These are phyloP conservation scores for Tolmerus cingulatus DNA, from an alignment of 2,888 invertebrate species.

Conservation along the genomic window DNA sequence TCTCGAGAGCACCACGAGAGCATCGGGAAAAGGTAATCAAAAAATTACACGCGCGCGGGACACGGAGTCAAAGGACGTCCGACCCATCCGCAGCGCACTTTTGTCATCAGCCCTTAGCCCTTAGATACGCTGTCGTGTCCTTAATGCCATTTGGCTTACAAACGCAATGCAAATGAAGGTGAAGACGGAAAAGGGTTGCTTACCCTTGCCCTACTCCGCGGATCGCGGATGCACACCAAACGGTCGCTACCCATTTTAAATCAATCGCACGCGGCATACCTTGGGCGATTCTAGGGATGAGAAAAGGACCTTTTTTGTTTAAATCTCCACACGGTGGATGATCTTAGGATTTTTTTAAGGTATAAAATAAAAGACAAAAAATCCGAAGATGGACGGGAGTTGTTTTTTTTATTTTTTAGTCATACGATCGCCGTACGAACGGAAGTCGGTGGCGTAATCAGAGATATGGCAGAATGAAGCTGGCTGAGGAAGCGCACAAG, in stretches of 20 bases:
- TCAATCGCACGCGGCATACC: not conserved
- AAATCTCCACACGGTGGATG: not conserved
- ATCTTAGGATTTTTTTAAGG: not conserved
- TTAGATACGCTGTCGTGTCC: not conserved
- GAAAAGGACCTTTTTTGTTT: not conserved
- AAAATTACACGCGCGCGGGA: not conserved
- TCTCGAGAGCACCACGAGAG: slow-evolving; percentile 3
- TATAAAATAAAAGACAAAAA: not conserved
- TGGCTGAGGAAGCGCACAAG: slow-evolving; percentile 29
- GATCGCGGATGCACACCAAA: slow-evolving; percentile 21
- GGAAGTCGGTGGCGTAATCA: slow-evolving; percentile 35
- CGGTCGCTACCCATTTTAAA: not conserved
- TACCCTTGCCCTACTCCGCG: not conserved
- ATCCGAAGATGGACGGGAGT: not conserved
- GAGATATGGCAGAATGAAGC: not conserved
- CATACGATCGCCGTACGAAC: slow-evolving; percentile 18
- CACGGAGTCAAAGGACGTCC: not conserved
- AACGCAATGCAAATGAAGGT: slow-evolving; percentile 25
- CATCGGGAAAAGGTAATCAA: slow-evolving; percentile 24
- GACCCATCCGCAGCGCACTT: slow-evolving; percentile 8
- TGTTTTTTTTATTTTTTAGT: not conserved
- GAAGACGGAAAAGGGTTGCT: not conserved
- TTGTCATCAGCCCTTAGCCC: slow-evolving; percentile 1
- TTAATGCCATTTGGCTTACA: not conserved
- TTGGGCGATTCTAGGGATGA: not conserved